These are phyloP conservation scores for Zonitis immaculata DNA, from an alignment of 2,888 invertebrate genomes.

Conservation along the genomic window DNA sequence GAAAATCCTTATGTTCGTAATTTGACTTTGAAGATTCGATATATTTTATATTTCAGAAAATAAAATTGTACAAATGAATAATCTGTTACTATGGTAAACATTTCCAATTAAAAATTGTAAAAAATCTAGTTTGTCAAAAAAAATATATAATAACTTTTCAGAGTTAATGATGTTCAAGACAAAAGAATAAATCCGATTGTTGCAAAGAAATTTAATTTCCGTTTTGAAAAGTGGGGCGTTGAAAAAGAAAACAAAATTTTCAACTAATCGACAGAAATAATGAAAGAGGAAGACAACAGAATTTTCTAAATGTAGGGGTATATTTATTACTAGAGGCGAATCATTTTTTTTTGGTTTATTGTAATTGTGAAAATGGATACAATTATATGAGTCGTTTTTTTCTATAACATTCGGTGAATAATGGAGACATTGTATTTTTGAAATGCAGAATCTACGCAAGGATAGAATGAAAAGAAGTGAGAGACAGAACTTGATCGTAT, in stretches of 20 bases:
- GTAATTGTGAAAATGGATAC: neutral
- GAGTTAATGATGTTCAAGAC: slow-evolving; percentile 23
- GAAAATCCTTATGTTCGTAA: neutral
- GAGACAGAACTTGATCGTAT: no score
- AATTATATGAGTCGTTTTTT: neutral
- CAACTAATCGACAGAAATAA: neutral
- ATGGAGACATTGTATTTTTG: no score
- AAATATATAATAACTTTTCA: neutral
- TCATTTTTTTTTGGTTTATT: neutral
- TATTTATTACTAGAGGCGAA: neutral
- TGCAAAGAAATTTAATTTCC: slow-evolving; percentile 25
- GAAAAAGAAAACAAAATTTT: neutral
- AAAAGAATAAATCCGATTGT: slow-evolving; percentile 18
- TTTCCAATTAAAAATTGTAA: no score
- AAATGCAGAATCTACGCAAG: no score
- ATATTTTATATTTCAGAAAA: no score
- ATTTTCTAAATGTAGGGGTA: neutral
- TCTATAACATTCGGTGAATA: neutral
- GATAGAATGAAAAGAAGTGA: no score
- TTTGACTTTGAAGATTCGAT: no score
- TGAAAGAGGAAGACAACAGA: neutral
- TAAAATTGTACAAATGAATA: no score
- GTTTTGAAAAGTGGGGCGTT: slow-evolving; percentile 4
- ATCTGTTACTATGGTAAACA: no score
- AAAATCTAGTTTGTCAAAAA: neutral